Conservation (phyloP, 1,140 invertebrate species). For the Bombus cullumanus region DNA sequence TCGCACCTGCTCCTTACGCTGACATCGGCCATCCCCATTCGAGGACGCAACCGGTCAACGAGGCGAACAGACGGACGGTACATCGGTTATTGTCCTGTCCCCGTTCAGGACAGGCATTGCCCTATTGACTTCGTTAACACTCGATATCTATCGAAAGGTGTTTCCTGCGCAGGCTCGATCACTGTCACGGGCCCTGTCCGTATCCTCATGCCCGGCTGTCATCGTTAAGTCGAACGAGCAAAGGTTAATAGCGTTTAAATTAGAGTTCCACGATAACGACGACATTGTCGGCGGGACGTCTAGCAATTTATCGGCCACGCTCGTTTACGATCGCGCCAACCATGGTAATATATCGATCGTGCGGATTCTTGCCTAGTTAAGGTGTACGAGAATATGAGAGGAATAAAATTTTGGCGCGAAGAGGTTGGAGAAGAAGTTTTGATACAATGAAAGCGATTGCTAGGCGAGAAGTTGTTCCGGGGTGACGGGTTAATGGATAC, state of each 20-base stretch:
- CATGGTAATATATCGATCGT: conserved; percentile 10
- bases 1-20: conserved; percentile 74
- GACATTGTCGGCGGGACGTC: conserved; percentile 27
- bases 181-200: conserved; percentile 44
- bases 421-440: too few relatives aligned
- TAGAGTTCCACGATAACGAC: conserved; percentile 40
- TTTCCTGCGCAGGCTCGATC: conserved; percentile 59
- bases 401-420: background rate
- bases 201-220: conserved; percentile 12
- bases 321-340: conserved; percentile 7
- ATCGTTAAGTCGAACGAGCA: conserved; percentile 39
- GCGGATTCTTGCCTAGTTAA: background rate
- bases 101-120: conserved; percentile 41
- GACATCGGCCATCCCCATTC: conserved; percentile 70
- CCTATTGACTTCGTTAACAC: conserved; percentile 68
- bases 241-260: conserved; percentile 45
- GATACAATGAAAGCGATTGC: background rate
- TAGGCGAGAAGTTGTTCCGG: background rate
- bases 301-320: conserved; percentile 36
- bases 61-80: conserved; percentile 64
- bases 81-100: conserved; percentile 71
- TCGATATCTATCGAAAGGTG: conserved; percentile 63
- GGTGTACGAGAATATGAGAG: background rate
- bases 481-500: background rate
- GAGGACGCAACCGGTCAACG: conserved; percentile 66